Percentiles rank a stretch among this genome's conserved stretches.
phyloP scores from a whole-genome alignment of 2,113 vertebrate genomes.

The Hippocampus comes region DNA sequence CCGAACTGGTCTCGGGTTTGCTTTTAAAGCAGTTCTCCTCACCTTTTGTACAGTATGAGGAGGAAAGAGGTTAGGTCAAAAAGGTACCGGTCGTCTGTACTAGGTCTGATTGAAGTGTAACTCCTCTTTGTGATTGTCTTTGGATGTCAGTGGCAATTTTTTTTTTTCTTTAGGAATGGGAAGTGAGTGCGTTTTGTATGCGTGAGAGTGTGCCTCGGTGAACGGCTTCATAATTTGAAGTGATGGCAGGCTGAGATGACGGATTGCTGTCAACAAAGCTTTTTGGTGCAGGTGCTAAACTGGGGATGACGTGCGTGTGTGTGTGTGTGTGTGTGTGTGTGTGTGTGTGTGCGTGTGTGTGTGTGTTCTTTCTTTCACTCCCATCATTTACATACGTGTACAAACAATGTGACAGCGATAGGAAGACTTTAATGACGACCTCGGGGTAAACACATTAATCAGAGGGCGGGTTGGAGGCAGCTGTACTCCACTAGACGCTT shows the following conservation, averaged over 20 bases:
- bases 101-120: background rate
- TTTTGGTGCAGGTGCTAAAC: background rate
- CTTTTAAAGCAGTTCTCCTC: too few relatives aligned
- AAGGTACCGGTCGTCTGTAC: too few relatives aligned
- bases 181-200: background rate
- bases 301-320: background rate
- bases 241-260: constrained; percentile 6
- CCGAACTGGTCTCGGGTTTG: too few relatives aligned
- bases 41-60: too few relatives aligned
- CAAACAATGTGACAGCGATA: background rate
- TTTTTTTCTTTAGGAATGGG: background rate
- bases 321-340: background rate
- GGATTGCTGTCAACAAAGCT: background rate
- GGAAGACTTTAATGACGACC: background rate
- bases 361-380: background rate
- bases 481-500: too few relatives aligned
- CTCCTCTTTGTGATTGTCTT: background rate
- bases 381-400: background rate
- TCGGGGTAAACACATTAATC: background rate
- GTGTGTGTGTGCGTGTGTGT: background rate
- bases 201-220: background rate
- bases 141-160: background rate
- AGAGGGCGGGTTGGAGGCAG: background rate
- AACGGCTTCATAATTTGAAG: constrained; percentile 8
- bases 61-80: too few relatives aligned